Percentiles rank a stretch among this genome's conserved stretches.
phyloP scores from a whole-genome alignment of 2,113 vertebrate genomes.

The Apistogramma diplotaenia region DNA sequence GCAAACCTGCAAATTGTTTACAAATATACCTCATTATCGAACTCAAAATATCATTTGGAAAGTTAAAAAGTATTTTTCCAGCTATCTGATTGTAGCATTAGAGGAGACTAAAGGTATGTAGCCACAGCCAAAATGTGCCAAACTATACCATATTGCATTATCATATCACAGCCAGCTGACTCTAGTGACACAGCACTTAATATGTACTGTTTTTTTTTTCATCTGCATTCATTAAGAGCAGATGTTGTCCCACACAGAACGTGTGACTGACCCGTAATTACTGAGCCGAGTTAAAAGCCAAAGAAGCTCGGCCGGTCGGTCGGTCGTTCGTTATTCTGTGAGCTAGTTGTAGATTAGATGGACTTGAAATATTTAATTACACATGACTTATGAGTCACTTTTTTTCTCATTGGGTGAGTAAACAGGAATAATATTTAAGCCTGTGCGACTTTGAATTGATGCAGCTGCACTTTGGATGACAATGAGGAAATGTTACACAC shows the following conservation, averaged over 20 bases:
- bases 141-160: constrained; percentile 17
- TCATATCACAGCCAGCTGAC: not conserved
- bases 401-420: not conserved
- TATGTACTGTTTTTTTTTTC: not conserved
- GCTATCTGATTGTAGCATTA: not conserved
- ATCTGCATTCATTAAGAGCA: not conserved
- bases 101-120: not conserved
- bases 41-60: not conserved
- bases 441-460: constrained; percentile 7
- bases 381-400: not conserved
- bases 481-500: constrained; percentile 24
- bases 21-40: not conserved
- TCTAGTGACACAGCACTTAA: not conserved
- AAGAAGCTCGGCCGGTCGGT: not conserved
- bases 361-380: not conserved
- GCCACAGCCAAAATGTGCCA: constrained; percentile 27
- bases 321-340: not conserved
- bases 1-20: not conserved
- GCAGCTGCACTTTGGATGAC: constrained; percentile 40
- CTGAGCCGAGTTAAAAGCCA: not conserved
- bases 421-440: not conserved
- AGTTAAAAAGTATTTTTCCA: not conserved
- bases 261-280: not conserved
- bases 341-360: not conserved
- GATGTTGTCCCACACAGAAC: not conserved